These are phyloP conservation scores for Cremastinae sp. DNA, from an alignment of 2,888 invertebrate species.

Conservation along the genomic window DNA sequence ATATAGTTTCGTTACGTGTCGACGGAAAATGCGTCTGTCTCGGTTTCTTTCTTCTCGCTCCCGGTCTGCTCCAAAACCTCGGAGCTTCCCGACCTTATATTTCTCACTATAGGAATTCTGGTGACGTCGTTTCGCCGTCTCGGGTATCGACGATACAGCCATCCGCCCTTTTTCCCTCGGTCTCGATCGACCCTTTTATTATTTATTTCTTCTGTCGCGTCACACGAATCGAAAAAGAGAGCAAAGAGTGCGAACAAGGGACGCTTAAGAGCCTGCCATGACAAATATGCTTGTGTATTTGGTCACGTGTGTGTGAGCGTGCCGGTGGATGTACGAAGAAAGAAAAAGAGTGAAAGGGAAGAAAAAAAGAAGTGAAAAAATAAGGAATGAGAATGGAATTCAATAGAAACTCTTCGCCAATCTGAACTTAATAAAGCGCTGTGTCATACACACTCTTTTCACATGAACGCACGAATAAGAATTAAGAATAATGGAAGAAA, in stretches of 20 bases:
- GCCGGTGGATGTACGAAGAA: no score
- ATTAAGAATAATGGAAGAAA: constrained; percentile 17
- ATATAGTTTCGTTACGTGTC: no score
- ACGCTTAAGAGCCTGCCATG: constrained; percentile 4
- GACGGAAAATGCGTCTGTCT: no score
- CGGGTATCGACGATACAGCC: constrained; percentile 2
- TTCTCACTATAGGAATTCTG: neutral
- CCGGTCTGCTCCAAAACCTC: neutral
- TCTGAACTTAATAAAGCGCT: constrained; percentile 78
- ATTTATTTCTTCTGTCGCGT: constrained; percentile 44
- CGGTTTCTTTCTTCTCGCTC: neutral
- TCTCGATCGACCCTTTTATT: constrained; percentile 17
- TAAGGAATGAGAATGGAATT: constrained; percentile 70
- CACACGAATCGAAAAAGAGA: constrained; percentile 11
- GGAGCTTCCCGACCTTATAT: neutral
- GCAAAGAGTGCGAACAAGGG: constrained; percentile 9
- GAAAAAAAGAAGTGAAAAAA: constrained; percentile 30
- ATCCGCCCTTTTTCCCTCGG: neutral
- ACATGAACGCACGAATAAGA: constrained; percentile 27
- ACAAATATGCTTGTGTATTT: neutral
- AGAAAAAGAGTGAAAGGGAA: neutral
- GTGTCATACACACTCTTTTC: constrained; percentile 72
- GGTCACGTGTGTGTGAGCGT: neutral
- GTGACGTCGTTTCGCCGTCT: constrained; percentile 30
- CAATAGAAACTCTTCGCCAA: constrained; percentile 71